A percentile compares a stretch with the other conserved stretches of the same genome.
phyloP scores from a whole-genome alignment of 2,113 vertebrate genomes.

The Pterophyllum scalare region DNA sequence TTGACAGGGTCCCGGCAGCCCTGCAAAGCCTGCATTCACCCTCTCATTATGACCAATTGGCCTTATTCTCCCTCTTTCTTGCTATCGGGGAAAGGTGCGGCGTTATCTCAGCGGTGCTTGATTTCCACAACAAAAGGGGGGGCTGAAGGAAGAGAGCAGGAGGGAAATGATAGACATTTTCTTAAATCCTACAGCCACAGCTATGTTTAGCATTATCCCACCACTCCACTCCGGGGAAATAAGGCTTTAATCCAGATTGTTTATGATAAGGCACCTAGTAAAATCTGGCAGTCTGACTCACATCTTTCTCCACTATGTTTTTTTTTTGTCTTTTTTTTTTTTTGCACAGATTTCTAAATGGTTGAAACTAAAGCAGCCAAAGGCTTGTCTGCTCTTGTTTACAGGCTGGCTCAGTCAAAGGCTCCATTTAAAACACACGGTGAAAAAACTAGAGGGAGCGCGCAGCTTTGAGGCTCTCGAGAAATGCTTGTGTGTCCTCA shows the following conservation, averaged over 20 bases:
- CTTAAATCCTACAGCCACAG: conserved; percentile 50
- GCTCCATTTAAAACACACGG: conserved; percentile 78
- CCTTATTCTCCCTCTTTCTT: conserved; percentile 80
- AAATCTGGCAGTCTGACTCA: conserved; percentile 43
- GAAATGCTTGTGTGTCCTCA: conserved; percentile 44
- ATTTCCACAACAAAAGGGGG: conserved; percentile 74
- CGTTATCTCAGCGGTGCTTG: conserved; percentile 79
- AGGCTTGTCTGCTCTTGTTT: conserved; percentile 74
- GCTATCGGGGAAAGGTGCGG: conserved; percentile 81
- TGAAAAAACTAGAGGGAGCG: conserved; percentile 67
- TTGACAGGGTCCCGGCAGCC: conserved; percentile 85
- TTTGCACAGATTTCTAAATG: conserved; percentile 24
- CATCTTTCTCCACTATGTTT: conserved; percentile 27
- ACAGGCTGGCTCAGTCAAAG: conserved; percentile 62
- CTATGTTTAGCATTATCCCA: conserved; percentile 52
- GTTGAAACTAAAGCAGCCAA: conserved; percentile 25
- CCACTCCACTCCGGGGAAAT: conserved; percentile 40
- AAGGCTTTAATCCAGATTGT: conserved; percentile 53
- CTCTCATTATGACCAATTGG: conserved; percentile 86
- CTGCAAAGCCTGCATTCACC: conserved; percentile 71
- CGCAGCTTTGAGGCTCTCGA: conserved; percentile 54
- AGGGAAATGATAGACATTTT: conserved; percentile 58
- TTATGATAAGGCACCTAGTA: conserved; percentile 61
- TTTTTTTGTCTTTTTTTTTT: conserved; percentile 9
- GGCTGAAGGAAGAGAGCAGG: conserved; percentile 16